These are phyloP conservation scores for Oncorhynchus nerka DNA, from an alignment of 2,113 vertebrate genomes.

Conservation along the genomic window DNA sequence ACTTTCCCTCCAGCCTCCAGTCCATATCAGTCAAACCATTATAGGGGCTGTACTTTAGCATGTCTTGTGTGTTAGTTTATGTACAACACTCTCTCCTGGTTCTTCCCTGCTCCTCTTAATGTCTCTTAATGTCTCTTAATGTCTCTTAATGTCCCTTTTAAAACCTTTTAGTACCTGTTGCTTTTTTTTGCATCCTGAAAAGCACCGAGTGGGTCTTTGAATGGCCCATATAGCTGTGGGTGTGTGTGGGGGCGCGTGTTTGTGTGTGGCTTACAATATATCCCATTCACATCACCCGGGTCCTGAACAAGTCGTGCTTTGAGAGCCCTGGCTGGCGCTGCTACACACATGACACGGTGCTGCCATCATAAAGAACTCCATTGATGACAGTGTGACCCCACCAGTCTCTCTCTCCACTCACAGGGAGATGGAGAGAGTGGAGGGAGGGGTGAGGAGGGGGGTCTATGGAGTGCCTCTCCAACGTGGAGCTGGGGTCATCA, in stretches of 20 bases:
- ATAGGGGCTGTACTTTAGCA: neutral
- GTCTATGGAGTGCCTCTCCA: constrained; percentile 43
- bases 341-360: constrained; percentile 40
- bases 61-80: neutral
- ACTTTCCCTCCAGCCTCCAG: neutral
- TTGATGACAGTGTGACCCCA: constrained; percentile 53
- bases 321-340: constrained; percentile 27
- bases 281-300: constrained; percentile 15
- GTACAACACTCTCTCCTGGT: too few relatives aligned
- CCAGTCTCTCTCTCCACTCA: constrained; percentile 20
- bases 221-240: neutral
- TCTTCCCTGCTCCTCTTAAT: constrained; percentile 4
- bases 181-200: neutral
- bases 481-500: constrained; percentile 30
- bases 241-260: neutral
- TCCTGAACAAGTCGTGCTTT: constrained; percentile 50
- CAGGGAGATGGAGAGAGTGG: constrained; percentile 27
- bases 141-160: too few relatives aligned
- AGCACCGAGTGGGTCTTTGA: too few relatives aligned
- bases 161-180: too few relatives aligned
- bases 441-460: constrained; percentile 18
- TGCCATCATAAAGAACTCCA: constrained; percentile 57
- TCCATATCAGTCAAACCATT: neutral
- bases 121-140: too few relatives aligned
- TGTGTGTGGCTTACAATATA: constrained; percentile 31